A percentile compares a stretch with the other conserved stretches of the same genome.
Conservation (phyloP, 2,113 vertebrate genomes). For the Raja brachyura region DNA sequence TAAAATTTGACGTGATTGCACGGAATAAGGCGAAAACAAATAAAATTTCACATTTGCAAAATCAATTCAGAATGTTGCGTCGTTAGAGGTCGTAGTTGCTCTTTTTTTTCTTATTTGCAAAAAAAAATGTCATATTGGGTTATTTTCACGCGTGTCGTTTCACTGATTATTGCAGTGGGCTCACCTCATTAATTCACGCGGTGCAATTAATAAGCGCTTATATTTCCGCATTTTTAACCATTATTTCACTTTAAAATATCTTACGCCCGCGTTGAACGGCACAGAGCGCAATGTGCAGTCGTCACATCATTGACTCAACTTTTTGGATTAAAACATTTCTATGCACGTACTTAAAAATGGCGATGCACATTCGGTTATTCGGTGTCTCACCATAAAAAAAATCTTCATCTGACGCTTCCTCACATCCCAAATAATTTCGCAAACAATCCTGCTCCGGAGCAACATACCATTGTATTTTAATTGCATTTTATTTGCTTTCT, state of each 20-base stretch:
- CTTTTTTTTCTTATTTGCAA: not conserved
- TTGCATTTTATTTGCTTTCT: no score
- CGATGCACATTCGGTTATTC: not conserved
- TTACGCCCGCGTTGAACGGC: no score
- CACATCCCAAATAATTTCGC: not conserved
- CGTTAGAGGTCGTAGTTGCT: not conserved
- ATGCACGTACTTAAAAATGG: not conserved
- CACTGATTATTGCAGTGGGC: not conserved
- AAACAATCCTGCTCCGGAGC: no score
- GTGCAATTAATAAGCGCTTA: not conserved
- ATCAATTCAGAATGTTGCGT: not conserved
- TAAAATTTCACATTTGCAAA: not conserved
- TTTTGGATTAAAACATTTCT: not conserved
- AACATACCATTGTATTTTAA: no score
- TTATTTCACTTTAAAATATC: not conserved
- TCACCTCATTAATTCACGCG: not conserved
- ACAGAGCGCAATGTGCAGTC: not conserved
- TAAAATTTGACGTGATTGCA: not conserved
- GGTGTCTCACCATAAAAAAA: not conserved
- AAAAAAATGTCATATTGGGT: not conserved
- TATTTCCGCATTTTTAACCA: not conserved
- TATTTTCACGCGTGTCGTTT: not conserved
- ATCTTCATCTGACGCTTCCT: not conserved
- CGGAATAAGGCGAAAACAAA: not conserved
- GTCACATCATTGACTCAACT: not conserved